Percentiles rank a stretch among this genome's conserved stretches.
phyloP scores from a whole-genome alignment of 2,113 vertebrate species.

The Calonectris borealis region DNA sequence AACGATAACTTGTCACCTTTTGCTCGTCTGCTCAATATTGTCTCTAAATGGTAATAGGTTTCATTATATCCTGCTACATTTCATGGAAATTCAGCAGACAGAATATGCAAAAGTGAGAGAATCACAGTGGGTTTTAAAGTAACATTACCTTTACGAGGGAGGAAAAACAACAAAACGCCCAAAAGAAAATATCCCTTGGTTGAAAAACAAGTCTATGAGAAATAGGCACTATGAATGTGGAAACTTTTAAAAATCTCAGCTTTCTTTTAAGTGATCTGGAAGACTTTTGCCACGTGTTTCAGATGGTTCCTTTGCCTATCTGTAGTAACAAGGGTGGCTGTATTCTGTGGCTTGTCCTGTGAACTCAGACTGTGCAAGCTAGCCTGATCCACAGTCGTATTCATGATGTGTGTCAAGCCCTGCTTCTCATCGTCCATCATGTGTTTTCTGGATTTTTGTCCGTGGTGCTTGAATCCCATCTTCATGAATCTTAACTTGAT shows the following conservation, averaged over 20 bases:
- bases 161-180: not conserved
- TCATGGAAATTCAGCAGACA: constrained; percentile 30
- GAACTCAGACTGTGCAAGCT: not conserved
- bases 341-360: not conserved
- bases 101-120: constrained; percentile 10
- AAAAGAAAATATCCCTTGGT: not conserved
- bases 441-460: not conserved
- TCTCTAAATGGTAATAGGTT: constrained; percentile 36
- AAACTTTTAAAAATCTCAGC: not conserved
- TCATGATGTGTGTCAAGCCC: not conserved
- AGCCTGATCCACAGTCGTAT: not conserved
- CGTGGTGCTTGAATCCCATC: not conserved
- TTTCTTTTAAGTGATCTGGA: not conserved
- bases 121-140: not conserved
- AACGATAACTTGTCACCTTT: constrained; percentile 51
- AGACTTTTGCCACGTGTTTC: not conserved
- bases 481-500: not conserved
- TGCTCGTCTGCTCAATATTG: constrained; percentile 35
- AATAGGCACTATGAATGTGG: not conserved
- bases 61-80: constrained; percentile 44
- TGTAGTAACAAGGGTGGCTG: not conserved
- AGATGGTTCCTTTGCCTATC: not conserved
- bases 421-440: not conserved
- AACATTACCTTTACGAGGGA: not conserved
- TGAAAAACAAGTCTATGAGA: not conserved